phyloP scores from a whole-genome alignment of 2,797 vertebrate species.

The Manis crassicaudata region DNA sequence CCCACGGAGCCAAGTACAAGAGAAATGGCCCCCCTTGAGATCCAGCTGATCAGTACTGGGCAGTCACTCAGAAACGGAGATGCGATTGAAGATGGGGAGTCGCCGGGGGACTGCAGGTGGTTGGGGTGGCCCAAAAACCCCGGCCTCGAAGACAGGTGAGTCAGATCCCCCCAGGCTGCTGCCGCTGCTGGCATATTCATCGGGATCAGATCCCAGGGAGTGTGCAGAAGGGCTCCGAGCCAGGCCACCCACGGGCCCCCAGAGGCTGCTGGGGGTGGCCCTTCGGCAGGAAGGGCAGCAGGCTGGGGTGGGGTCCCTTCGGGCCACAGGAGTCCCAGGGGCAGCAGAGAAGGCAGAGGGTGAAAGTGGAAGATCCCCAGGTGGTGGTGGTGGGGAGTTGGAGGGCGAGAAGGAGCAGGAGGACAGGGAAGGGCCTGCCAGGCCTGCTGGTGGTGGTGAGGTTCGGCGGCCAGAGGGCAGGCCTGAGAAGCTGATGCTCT shows the following conservation, averaged over 20 bases:
- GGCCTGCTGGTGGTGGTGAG: conserved; percentile 86
- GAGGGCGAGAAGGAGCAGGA: conserved; percentile 73
- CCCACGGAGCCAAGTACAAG: neutral
- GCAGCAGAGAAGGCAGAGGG: conserved; percentile 85
- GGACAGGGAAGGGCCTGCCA: conserved; percentile 68
- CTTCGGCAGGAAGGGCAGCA: conserved; percentile 77
- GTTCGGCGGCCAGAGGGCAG: conserved; percentile 86
- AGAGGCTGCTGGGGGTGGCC: conserved; percentile 29
- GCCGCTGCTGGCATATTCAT: conserved; percentile 91
- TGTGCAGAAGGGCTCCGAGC: conserved; percentile 89
- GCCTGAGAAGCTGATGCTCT: conserved; percentile 93
- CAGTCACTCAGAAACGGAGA: conserved; percentile 88
- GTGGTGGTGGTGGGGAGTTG: conserved; percentile 70
- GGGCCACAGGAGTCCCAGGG: conserved; percentile 73
- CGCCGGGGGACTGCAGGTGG: conserved; percentile 73
- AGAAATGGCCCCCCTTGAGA: neutral
- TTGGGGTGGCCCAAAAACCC: conserved; percentile 57
- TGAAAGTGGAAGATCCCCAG: conserved; percentile 81
- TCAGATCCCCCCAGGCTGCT: conserved; percentile 88
- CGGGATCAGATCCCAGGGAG: conserved; percentile 87
- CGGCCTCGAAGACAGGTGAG: conserved; percentile 86
- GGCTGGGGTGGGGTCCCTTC: conserved; percentile 59
- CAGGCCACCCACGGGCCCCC: conserved; percentile 73
- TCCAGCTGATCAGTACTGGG: neutral
- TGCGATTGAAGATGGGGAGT: conserved; percentile 93